Conservation (phyloP, 2,888 invertebrate species). For the Polydesmus complanatus region DNA sequence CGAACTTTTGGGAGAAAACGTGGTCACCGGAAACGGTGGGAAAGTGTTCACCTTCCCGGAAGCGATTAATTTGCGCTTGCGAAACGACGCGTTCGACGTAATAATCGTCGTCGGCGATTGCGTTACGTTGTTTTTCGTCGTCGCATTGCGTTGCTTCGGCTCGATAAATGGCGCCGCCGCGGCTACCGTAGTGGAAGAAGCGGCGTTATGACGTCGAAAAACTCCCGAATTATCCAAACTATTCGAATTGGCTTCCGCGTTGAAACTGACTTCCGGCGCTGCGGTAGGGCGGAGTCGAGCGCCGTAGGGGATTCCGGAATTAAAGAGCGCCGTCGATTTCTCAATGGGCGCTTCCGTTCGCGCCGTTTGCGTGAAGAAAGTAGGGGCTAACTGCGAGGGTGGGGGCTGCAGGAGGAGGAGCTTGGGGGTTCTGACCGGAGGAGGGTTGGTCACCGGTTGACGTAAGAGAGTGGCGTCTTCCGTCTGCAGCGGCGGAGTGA, state of each 20-base stretch:
- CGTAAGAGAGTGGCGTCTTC: background rate
- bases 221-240: background rate
- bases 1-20: constrained; percentile 4
- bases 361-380: background rate
- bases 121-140: background rate
- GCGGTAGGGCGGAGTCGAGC: background rate
- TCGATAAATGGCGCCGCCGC: background rate
- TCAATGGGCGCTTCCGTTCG: background rate
- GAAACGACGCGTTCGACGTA: background rate
- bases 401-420: background rate
- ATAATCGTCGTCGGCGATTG: background rate
- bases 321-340: background rate
- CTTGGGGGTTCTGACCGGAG: background rate
- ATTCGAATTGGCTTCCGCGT: background rate
- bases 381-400: background rate
- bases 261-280: background rate
- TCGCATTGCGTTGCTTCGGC: background rate
- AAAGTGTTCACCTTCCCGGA: background rate
- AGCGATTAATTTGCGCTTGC: background rate
- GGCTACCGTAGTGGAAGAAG: background rate
- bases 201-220: background rate
- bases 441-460: background rate
- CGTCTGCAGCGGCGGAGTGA: background rate
- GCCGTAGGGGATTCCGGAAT: constrained; percentile 8
- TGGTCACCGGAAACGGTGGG: constrained; percentile 11